Evolutionary conservation across 1,140 invertebrate species (phyloP).

Genomic region (Rhyacophila brunnea): DNA sequence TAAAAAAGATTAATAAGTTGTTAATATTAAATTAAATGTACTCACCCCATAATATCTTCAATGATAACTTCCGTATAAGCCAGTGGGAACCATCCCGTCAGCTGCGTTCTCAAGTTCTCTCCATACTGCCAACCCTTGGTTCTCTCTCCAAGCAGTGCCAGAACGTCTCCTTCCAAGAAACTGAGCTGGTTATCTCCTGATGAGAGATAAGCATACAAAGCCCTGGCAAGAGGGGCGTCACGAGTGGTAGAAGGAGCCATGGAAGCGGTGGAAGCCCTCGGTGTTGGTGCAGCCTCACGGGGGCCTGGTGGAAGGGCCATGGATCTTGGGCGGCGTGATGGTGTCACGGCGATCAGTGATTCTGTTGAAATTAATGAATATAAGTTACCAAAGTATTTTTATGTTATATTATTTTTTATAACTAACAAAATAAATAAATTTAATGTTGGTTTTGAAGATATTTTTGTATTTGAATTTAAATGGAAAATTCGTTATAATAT

Average conservation of each 20-base stretch:
- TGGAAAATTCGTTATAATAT: not conserved
- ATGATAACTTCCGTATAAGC: conserved; percentile 79
- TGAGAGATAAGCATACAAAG: conserved; percentile 85
- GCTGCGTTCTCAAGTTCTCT: conserved; percentile 84
- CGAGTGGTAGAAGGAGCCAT: conserved; percentile 67
- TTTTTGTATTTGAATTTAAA: not conserved
- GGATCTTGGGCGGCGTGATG: conserved; percentile 27
- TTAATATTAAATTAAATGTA: too few relatives aligned
- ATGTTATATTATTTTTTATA: not conserved
- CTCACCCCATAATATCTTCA: conserved; percentile 45
- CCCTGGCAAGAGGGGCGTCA: conserved; percentile 70
- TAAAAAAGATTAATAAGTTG: too few relatives aligned
- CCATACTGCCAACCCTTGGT: conserved; percentile 96
- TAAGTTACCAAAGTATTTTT: not conserved
- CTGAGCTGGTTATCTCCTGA: conserved; percentile 89
- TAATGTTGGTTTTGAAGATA: not conserved
- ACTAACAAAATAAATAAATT: not conserved
- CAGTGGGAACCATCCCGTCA: conserved; percentile 91
- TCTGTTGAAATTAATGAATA: conserved; percentile 12
- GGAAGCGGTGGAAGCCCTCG: conserved; percentile 63
- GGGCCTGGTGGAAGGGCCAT: conserved; percentile 7
- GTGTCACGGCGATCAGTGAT: conserved; percentile 25
- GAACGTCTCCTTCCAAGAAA: conserved; percentile 87
- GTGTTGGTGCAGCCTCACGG: not conserved
- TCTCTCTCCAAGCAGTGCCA: conserved; percentile 83